A percentile compares a stretch with the other conserved stretches of the same genome.
Conservation (phyloP, 2,888 invertebrate species). For the Temnothorax unifasciatus region DNA sequence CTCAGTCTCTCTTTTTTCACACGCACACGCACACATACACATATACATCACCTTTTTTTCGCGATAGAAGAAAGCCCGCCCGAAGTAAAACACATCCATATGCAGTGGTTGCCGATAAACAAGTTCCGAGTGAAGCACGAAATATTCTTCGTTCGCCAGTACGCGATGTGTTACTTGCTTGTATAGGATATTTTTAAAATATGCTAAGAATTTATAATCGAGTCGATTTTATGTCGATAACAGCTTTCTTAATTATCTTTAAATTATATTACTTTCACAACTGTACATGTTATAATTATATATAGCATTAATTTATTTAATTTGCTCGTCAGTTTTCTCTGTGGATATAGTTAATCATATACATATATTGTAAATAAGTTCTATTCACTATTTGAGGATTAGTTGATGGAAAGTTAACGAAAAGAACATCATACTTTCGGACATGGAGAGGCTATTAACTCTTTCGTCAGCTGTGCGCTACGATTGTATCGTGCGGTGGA, state of each 20-base stretch:
- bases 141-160: background rate
- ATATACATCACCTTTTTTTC: background rate
- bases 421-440: background rate
- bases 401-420: background rate
- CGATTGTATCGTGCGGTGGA: background rate
- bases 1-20: background rate
- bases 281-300: background rate
- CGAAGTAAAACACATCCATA: conserved; percentile 79
- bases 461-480: conserved; percentile 23
- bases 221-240: background rate
- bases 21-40: too few species aligned
- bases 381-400: background rate
- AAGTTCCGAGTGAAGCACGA: conserved; percentile 54
- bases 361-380: background rate
- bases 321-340: background rate
- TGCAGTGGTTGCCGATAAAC: conserved; percentile 74
- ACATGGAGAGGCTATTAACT: conserved; percentile 1
- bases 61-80: conserved; percentile 55
- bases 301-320: background rate
- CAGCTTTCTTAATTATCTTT: background rate
- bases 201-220: background rate
- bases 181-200: background rate
- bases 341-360: background rate
- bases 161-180: background rate
- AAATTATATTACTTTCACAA: conserved; percentile 6